Percentiles rank a stretch among this genome's conserved stretches.
Evolutionary conservation across 2,888 invertebrate genomes (phyloP).

Genomic region (Sesamia inferens): DNA sequence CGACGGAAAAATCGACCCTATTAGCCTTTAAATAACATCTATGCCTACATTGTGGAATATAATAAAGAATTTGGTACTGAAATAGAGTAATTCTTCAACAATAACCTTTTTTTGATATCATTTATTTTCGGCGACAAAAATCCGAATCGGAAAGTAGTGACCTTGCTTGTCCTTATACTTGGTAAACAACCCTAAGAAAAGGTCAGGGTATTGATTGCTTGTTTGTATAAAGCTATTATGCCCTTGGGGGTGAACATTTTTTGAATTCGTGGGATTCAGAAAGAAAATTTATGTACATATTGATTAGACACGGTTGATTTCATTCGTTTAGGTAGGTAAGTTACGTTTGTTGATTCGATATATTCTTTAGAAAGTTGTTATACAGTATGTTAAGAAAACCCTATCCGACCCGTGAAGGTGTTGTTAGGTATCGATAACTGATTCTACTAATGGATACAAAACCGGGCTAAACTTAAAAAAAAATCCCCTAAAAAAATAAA

Average conservation of each 20-base stretch:
- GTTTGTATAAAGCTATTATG: conserved; percentile 27
- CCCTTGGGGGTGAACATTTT: conserved; percentile 33
- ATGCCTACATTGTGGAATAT: too few relatives aligned
- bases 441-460: too few relatives aligned
- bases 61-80: too few relatives aligned
- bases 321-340: not conserved
- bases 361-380: not conserved
- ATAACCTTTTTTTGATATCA: not conserved
- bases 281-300: conserved; percentile 27
- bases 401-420: too few relatives aligned
- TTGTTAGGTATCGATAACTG: too few relatives aligned
- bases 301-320: conserved; percentile 13
- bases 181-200: conserved; percentile 20
- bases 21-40: not conserved
- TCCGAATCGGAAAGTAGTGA: conserved; percentile 7
- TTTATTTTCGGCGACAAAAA: conserved; percentile 3
- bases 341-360: conserved; percentile 1
- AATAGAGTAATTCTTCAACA: not conserved
- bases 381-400: too few relatives aligned
- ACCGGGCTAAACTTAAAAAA: too few relatives aligned
- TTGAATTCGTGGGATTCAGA: not conserved
- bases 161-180: conserved; percentile 5
- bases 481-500: too few relatives aligned
- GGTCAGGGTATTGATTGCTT: conserved; percentile 47
- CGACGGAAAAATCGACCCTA: not conserved